These are phyloP conservation scores for Agrotis ipsilon DNA, from an alignment of 2,888 invertebrate genomes.

Conservation along the genomic window DNA sequence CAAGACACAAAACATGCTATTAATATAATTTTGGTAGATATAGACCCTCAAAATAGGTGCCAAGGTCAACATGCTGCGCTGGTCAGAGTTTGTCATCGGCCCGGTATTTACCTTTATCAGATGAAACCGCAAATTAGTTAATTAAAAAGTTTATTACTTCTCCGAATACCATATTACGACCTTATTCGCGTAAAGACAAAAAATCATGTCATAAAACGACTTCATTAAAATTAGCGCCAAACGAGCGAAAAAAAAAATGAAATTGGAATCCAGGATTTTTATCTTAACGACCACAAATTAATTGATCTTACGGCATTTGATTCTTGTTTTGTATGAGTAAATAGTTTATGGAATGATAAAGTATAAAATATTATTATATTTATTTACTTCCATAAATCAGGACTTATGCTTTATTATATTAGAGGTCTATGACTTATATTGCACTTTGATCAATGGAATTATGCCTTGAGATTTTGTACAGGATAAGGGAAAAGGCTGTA, in stretches of 20 bases:
- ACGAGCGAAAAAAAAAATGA: too few relatives aligned
- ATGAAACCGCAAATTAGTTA: conserved; percentile 6
- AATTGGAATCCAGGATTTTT: neutral
- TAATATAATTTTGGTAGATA: neutral
- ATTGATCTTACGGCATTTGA: conserved; percentile 7
- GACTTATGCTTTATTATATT: neutral
- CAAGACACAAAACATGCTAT: neutral
- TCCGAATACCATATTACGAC: neutral
- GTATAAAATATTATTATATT: too few relatives aligned
- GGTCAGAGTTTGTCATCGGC: neutral
- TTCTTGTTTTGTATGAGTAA: neutral
- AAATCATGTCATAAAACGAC: neutral
- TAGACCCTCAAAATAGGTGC: neutral
- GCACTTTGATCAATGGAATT: conserved; percentile 1
- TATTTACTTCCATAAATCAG: conserved; percentile 13
- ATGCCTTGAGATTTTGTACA: too few relatives aligned
- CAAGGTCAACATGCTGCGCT: neutral
- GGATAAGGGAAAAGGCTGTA: too few relatives aligned
- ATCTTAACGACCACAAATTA: neutral
- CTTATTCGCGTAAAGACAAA: neutral
- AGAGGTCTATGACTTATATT: neutral
- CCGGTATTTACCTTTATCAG: conserved; percentile 10
- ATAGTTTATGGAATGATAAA: neutral
- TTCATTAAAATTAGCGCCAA: neutral
- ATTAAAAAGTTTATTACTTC: conserved; percentile 10